These are phyloP conservation scores for Ectemnius lituratus DNA, from an alignment of 2,888 invertebrate species.

Conservation along the genomic window DNA sequence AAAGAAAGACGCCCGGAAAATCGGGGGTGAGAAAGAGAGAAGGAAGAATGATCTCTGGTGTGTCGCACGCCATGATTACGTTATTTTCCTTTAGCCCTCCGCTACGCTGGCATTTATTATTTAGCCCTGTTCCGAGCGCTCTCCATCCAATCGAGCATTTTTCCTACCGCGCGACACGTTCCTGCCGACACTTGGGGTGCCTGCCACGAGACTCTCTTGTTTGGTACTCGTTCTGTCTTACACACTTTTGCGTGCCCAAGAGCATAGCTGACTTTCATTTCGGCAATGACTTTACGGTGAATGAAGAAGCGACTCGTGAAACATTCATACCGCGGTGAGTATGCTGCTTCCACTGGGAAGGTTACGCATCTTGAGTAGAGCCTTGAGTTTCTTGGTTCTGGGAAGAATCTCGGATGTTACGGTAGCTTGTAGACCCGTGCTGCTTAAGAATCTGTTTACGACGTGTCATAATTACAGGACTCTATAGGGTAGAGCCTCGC, in stretches of 20 bases:
- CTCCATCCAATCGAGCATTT: conserved; percentile 1
- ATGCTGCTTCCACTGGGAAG: not conserved
- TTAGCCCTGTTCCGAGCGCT: conserved; percentile 43
- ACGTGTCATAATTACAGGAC: conserved; percentile 60
- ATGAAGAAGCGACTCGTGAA: conserved; percentile 4
- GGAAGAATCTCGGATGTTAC: conserved; percentile 8
- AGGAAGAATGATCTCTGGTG: conserved; percentile 64
- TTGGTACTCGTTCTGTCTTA: conserved; percentile 40
- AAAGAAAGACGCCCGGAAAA: conserved; percentile 6
- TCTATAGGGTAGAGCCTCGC: conserved; percentile 21
- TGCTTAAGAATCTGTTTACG: conserved; percentile 55
- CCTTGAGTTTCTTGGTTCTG: conserved; percentile 3
- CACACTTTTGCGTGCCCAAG: not conserved
- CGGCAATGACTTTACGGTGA: conserved; percentile 5
- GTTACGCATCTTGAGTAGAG: not conserved
- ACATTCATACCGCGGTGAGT: not conserved
- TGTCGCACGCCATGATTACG: conserved; percentile 71
- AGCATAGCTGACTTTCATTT: not conserved
- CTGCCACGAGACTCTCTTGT: conserved; percentile 15
- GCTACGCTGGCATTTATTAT: conserved; percentile 68
- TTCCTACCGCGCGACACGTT: not conserved
- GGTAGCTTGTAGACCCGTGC: not conserved
- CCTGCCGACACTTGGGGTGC: conserved; percentile 13
- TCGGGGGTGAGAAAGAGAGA: conserved; percentile 30
- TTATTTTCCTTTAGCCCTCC: conserved; percentile 65